These are phyloP conservation scores for Coptodon bakossiorum DNA, from an alignment of 2,113 vertebrate genomes.

Conservation along the genomic window DNA sequence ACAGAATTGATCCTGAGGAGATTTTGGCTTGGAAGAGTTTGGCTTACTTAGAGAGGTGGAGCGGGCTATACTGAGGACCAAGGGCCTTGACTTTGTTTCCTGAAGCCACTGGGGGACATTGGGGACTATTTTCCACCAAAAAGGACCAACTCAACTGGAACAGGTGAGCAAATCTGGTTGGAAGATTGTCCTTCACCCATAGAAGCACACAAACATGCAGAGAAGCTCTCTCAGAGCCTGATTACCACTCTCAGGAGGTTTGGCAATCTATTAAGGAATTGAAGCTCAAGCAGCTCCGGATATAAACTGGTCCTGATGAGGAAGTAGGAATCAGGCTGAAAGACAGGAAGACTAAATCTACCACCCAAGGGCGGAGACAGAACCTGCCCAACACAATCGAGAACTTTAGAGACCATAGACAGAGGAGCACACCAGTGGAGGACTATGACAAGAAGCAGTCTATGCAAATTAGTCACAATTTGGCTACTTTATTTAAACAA, in stretches of 20 bases:
- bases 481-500: neutral
- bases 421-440: neutral
- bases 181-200: neutral
- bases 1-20: neutral
- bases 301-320: neutral
- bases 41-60: neutral
- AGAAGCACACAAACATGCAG: neutral
- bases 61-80: rapidly evolving
- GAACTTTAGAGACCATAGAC: neutral
- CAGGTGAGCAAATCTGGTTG: neutral
- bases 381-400: neutral
- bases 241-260: neutral
- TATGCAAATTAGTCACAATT: neutral
- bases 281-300: neutral
- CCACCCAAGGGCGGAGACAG: neutral
- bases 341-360: neutral
- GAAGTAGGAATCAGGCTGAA: neutral
- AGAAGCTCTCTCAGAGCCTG: neutral
- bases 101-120: neutral
- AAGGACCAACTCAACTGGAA: neutral
- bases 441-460: neutral
- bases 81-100: neutral
- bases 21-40: neutral
- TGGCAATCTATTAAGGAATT: neutral
- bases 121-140: neutral